These are phyloP conservation scores for Galago senegalensis DNA, from an alignment of 2,797 vertebrate species.

Conservation along the genomic window DNA sequence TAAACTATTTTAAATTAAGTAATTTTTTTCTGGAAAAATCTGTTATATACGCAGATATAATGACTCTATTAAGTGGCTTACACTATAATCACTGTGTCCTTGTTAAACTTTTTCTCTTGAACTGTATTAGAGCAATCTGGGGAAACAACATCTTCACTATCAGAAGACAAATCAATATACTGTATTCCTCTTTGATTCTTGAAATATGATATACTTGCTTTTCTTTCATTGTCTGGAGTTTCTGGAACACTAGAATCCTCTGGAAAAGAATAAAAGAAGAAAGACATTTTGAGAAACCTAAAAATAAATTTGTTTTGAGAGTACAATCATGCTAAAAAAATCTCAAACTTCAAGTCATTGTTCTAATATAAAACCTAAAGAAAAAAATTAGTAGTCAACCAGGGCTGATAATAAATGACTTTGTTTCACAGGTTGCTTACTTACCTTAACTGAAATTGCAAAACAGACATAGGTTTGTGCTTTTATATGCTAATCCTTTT, in stretches of 20 bases:
- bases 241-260: slow-evolving; percentile 89
- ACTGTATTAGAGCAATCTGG: slow-evolving; percentile 52
- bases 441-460: background rate
- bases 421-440: slow-evolving; percentile 16
- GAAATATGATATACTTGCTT: slow-evolving; percentile 81
- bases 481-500: slow-evolving; percentile 17
- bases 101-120: slow-evolving; percentile 66
- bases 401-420: slow-evolving; percentile 27
- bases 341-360: background rate
- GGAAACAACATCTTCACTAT: slow-evolving; percentile 88
- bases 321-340: slow-evolving; percentile 10
- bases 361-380: slow-evolving; percentile 39
- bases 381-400: background rate
- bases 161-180: slow-evolving; percentile 88
- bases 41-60: background rate
- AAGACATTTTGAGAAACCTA: slow-evolving; percentile 56
- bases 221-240: slow-evolving; percentile 91
- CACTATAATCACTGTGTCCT: slow-evolving; percentile 84
- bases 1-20: slow-evolving; percentile 48
- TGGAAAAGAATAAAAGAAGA: slow-evolving; percentile 75
- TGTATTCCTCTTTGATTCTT: slow-evolving; percentile 83
- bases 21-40: slow-evolving; percentile 27
- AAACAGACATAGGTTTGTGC: background rate
- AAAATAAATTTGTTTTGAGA: slow-evolving; percentile 48
- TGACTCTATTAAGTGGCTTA: slow-evolving; percentile 79